These are phyloP conservation scores for Ceyx margarethae DNA, from an alignment of 2,113 vertebrate genomes.

Conservation along the genomic window DNA sequence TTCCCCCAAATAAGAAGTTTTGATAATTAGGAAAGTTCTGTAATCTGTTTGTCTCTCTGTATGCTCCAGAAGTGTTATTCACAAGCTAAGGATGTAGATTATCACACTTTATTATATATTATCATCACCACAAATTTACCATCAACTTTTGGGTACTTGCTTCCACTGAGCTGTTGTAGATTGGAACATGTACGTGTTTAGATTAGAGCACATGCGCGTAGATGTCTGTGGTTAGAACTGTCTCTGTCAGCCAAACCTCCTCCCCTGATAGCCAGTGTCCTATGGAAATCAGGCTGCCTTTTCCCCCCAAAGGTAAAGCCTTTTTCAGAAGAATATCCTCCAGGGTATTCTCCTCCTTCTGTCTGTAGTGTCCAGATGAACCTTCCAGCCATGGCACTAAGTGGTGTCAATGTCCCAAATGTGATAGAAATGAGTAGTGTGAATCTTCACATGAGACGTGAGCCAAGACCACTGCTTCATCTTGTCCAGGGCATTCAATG, in stretches of 20 bases:
- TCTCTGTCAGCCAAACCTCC: background rate
- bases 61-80: background rate
- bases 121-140: background rate
- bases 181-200: too few relatives aligned
- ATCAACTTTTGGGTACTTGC: background rate
- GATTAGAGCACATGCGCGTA: too few relatives aligned
- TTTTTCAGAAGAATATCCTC: background rate
- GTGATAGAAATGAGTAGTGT: background rate
- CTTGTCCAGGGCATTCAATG: rapidly evolving
- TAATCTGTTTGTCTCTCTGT: background rate
- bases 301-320: background rate
- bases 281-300: background rate
- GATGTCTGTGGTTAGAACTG: background rate
- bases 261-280: background rate
- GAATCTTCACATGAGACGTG: background rate
- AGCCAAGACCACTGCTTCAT: background rate
- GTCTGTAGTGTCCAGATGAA: rapidly evolving
- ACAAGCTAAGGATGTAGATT: background rate
- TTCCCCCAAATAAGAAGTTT: background rate
- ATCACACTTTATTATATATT: background rate
- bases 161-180: background rate
- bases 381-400: background rate
- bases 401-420: background rate
- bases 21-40: background rate
- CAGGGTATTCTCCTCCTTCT: background rate